Percentiles rank a stretch among this genome's conserved stretches.
Conservation (phyloP, 2,888 invertebrate species). For the Galerucella calmariensis region DNA sequence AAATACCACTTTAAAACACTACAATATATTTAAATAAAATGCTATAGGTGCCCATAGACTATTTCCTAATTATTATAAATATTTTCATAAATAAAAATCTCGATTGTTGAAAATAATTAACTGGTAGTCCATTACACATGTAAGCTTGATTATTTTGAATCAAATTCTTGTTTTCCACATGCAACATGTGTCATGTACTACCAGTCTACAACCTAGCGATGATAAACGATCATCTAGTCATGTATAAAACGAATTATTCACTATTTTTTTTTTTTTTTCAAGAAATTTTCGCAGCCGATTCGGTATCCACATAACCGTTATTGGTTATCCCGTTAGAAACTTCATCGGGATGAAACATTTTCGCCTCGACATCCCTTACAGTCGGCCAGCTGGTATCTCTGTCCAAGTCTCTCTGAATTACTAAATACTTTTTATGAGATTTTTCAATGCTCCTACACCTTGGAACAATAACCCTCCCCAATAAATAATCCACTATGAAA, state of each 20-base stretch:
- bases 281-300: background rate
- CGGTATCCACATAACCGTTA: slow-evolving; percentile 42
- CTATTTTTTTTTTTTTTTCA: background rate
- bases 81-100: slow-evolving; percentile 3
- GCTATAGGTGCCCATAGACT: background rate
- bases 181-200: too few relatives aligned
- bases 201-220: background rate
- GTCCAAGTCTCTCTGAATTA: slow-evolving; percentile 44
- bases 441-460: slow-evolving; percentile 61
- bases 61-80: slow-evolving; percentile 5
- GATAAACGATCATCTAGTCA: background rate
- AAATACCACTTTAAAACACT: background rate
- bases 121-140: too few relatives aligned
- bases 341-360: slow-evolving; percentile 17
- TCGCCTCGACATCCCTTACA: slow-evolving; percentile 19
- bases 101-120: background rate
- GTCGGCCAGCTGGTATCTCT: slow-evolving; percentile 47
- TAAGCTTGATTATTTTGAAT: too few relatives aligned
- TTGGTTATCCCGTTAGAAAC: slow-evolving; percentile 42
- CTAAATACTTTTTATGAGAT: slow-evolving; percentile 45
- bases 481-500: slow-evolving; percentile 69
- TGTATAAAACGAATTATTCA: background rate
- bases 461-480: slow-evolving; percentile 68
- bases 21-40: background rate
- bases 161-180: too few relatives aligned